Percentiles rank a stretch among this genome's conserved stretches.
Evolutionary conservation across 2,888 invertebrate species (phyloP).

Genomic region (Pachycephus smyrnensis): DNA sequence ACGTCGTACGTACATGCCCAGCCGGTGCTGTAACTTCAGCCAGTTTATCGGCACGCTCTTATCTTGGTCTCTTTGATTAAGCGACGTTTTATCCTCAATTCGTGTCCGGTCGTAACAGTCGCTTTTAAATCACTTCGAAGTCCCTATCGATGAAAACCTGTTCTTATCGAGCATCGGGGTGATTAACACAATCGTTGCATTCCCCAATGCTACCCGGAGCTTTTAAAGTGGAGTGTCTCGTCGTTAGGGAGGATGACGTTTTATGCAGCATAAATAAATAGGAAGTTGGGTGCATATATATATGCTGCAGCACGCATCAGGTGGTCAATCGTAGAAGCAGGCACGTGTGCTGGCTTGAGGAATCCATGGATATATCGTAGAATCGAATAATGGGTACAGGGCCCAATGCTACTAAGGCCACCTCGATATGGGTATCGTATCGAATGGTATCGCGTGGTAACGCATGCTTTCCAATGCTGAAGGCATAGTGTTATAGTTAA

Average conservation of each 20-base stretch:
- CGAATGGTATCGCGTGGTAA: slow-evolving; percentile 10
- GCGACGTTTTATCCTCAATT: slow-evolving; percentile 44
- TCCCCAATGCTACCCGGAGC: background rate
- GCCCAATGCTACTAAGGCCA: slow-evolving; percentile 7
- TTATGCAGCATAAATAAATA: background rate
- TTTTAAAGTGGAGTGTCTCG: background rate
- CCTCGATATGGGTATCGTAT: slow-evolving; percentile 36
- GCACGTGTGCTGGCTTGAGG: background rate
- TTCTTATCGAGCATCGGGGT: background rate
- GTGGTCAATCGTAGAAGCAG: background rate
- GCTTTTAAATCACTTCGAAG: background rate
- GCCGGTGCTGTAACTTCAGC: slow-evolving; percentile 36
- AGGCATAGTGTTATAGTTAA: slow-evolving; percentile 48
- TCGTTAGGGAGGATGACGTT: background rate
- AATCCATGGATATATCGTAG: background rate
- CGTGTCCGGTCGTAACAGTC: slow-evolving; percentile 26
- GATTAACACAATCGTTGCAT: background rate
- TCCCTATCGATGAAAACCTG: background rate
- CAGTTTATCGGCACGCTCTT: slow-evolving; percentile 41
- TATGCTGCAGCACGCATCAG: too few relatives aligned
- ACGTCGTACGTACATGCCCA: background rate
- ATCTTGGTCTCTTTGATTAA: slow-evolving; percentile 17
- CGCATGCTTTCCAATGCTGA: slow-evolving; percentile 23
- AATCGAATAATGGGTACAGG: slow-evolving; percentile 3
- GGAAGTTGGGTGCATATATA: background rate